Evolutionary conservation across 2,888 invertebrate genomes (phyloP), one percentile per base, ranked within the genome.

Genomic region (Empis livida): DNA sequence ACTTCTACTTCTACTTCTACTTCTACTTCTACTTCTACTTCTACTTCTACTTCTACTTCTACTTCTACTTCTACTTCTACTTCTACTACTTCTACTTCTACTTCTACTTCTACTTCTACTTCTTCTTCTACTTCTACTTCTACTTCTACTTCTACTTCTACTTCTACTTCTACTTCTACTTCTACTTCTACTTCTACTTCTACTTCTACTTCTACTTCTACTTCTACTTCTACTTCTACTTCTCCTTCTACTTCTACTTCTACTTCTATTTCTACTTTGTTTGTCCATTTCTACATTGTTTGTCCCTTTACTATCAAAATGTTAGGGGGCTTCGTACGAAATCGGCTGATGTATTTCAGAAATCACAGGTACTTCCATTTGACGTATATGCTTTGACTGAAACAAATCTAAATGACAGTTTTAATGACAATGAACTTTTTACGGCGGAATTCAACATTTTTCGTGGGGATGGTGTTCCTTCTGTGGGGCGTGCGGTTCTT

Each of bases 171-270:
- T 35, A 14, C 35, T 38, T 42, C 37, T 43, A 37, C 39, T 43
- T 27, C 44, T 38, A 23, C 47, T 43, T 37, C 47, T 47, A 35
- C 43, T 38, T 37, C 43, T 43, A 31, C 41, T 42, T 27, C 42
- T 31, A 43, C 43, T 43, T 38, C 43, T 38, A 41, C 41, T 42
- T 43, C 39, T 43, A 37, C 43, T 44, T 43, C 39, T 43, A 16
- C 47, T 41, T 44, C 44, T 44, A 43, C 47, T 37, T 46, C 35
- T 46, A 31, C 41, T 42, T 35, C 44, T 37, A 44, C 44, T 42
- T 44, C 44, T 37, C 39, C 48, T 44, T 35, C 48, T 42, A 31
- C 48, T 44, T 44, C 41, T 23, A 41, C 48, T 44, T 40, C 48
- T 35, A 44, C 35, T 41, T 47, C 37, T 41, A 44, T 32, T 47